Evolutionary conservation across 2,888 invertebrate species (phyloP).

Genomic region (Erpobdella octoculata): DNA sequence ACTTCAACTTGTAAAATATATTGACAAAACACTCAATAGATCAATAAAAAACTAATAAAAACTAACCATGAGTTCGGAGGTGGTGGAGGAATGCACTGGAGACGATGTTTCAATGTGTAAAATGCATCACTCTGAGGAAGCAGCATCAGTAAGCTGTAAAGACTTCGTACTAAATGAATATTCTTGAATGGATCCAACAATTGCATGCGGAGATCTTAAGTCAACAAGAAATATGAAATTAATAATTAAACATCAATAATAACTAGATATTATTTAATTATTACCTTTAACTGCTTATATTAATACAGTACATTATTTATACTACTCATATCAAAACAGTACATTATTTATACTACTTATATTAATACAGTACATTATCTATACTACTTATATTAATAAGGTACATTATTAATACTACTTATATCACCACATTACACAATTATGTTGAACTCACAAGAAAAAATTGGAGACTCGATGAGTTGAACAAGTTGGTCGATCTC

Average conservation of each 20-base stretch:
- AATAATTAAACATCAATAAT: no score
- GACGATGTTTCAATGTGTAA: constrained; percentile 69
- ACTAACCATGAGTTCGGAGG: constrained; percentile 46
- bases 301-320: no score
- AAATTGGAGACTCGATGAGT: constrained; percentile 94
- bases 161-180: constrained; percentile 71
- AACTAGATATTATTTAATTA: no score
- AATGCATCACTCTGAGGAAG: constrained; percentile 96
- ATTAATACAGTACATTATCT: no score
- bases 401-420: no score
- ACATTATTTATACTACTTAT: no score
- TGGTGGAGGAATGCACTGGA: constrained; percentile 67
- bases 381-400: no score
- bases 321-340: no score
- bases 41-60: no score
- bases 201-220: constrained; percentile 78
- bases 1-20: no score
- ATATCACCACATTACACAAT: not conserved
- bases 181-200: constrained; percentile 67
- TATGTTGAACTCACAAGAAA: constrained; percentile 72
- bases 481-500: constrained; percentile 96
- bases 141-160: constrained; percentile 92
- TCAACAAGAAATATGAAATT: not conserved
- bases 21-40: no score
- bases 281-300: no score